Base-by-base conservation (phyloP, 2,113 vertebrate genomes). In the Lanius collurio region DNA sequence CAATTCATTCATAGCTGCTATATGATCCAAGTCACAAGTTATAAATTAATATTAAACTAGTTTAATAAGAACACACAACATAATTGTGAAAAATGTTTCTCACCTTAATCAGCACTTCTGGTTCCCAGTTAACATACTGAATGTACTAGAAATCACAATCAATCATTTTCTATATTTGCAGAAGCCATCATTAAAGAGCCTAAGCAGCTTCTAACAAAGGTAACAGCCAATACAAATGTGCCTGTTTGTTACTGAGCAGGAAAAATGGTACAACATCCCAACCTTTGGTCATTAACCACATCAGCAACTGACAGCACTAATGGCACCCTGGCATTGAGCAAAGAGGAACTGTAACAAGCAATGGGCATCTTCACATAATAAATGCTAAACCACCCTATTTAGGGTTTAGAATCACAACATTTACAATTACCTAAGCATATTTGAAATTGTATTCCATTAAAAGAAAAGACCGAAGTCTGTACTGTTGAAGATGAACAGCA, bases 1-100 rank as follows among this genome's bases (percentile, higher is more conserved):
- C 76, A 88, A 81, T 94, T 95, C 73, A 94, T 77, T 87, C 90
- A 94, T 59, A 80, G 80, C 50, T 93, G 49, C 86, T 92, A 68
- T 23, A 78, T 83, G 70, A 94, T 59, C 86, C 62, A 92, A 90
- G 91, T 94, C 86, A 97, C 91, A 94, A 59, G 87, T 92, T 95
- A 87, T 87, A 92, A 96, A 80, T 95, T 73, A 89, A 83, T 93
- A 96, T 92, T 94, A 92, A 78, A 82, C 37, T 50, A 71, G 73
- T 89, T 91, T 83, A 86, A 76, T 82, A 92, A 78, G 86, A 93
- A 95, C n/a, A 94, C 53, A 76, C 73, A 87, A 89, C 33, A 18
- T 78, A 83, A 92, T 93, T 84, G 88, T 53, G 44, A 89, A 81
- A 90, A 92, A 78, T 87, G 62, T 60, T 94, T 92, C 65, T 79